Percentiles rank a stretch among this genome's conserved stretches.
phyloP scores from a whole-genome alignment of 2,113 vertebrate species.

The Myiagra hebetior region DNA sequence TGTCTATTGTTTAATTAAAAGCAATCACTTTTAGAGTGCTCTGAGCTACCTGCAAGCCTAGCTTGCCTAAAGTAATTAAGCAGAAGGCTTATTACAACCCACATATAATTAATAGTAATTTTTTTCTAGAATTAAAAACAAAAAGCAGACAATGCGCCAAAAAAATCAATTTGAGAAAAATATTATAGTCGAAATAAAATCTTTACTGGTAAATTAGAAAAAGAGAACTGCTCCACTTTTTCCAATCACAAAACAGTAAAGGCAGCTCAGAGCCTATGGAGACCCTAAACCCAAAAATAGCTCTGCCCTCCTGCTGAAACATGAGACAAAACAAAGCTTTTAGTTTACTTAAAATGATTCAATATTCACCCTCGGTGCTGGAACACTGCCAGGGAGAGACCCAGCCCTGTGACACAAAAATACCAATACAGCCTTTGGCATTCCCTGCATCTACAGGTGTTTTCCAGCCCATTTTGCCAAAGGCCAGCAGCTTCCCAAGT shows the following conservation, averaged over 20 bases:
- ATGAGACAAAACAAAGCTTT: not conserved
- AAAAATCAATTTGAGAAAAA: not conserved
- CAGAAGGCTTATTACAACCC: not conserved
- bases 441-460: not conserved
- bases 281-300: not conserved
- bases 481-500: not conserved
- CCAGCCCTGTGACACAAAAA: not conserved
- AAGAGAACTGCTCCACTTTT: not conserved
- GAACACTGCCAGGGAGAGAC: not conserved
- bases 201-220: not conserved
- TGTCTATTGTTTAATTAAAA: constrained; percentile 38
- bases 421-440: no score
- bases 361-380: not conserved
- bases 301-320: not conserved
- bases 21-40: not conserved
- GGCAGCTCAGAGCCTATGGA: not conserved
- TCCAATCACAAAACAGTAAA: not conserved
- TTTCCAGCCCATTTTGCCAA: not conserved
- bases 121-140: not conserved
- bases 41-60: not conserved
- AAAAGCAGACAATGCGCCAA: not conserved
- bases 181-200: not conserved
- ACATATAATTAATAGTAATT: not conserved
- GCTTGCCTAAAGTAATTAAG: not conserved
- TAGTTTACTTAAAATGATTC: not conserved